phyloP scores from a whole-genome alignment of 2,113 vertebrate species.

The Rhinoderma darwinii region DNA sequence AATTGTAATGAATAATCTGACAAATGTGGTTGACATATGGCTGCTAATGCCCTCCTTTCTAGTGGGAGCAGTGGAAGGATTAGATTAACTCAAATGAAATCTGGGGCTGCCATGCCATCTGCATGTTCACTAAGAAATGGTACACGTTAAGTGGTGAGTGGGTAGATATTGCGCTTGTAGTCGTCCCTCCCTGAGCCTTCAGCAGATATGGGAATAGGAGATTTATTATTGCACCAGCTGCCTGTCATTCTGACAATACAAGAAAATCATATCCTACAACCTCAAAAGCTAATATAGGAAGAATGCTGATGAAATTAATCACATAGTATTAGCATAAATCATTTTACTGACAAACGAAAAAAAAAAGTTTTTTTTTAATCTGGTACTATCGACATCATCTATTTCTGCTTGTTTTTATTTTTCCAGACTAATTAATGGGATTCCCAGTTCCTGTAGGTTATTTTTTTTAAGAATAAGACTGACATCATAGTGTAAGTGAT shows the following conservation, averaged over 20 bases:
- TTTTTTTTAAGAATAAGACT: not conserved
- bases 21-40: conserved; percentile 99
- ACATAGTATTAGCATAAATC: conserved; percentile 70
- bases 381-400: not conserved
- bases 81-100: conserved; percentile 99
- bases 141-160: conserved; percentile 88
- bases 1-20: conserved; percentile 99
- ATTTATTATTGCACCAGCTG: conserved; percentile 95
- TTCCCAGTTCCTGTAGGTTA: not conserved
- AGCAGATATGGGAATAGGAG: conserved; percentile 80
- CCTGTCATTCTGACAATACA: conserved; percentile 86
- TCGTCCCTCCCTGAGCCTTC: conserved; percentile 83
- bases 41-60: conserved; percentile 99
- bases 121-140: conserved; percentile 89
- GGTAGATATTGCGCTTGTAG: conserved; percentile 82
- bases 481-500: not conserved
- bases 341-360: conserved; percentile 48
- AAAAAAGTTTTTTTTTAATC: not conserved
- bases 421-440: not conserved
- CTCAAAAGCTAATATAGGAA: conserved; percentile 71
- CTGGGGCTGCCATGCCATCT: conserved; percentile 98
- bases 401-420: not conserved
- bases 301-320: conserved; percentile 75
- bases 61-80: conserved; percentile 99
- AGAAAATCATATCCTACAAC: conserved; percentile 70